Conservation (phyloP, 2,888 invertebrate genomes). For the Omphaloscelis lunosa region DNA sequence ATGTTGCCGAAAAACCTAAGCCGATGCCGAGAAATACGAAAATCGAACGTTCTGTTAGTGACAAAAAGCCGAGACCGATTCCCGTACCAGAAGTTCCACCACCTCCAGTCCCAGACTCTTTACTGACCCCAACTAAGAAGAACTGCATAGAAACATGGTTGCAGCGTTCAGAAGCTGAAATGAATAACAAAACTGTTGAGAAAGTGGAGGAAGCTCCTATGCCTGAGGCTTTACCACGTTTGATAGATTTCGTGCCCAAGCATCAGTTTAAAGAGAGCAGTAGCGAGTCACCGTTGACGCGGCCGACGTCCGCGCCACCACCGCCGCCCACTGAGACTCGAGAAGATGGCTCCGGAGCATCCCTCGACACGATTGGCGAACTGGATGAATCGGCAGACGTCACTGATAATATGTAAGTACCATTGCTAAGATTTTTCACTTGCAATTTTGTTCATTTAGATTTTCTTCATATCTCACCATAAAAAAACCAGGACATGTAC, state of each 20-base stretch:
- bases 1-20: constrained; percentile 86
- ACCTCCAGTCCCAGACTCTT: constrained; percentile 80
- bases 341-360: constrained; percentile 91
- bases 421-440: constrained; percentile 3
- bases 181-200: constrained; percentile 84
- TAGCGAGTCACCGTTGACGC: constrained; percentile 75
- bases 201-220: constrained; percentile 82
- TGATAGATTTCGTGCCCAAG: constrained; percentile 94
- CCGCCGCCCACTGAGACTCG: constrained; percentile 86
- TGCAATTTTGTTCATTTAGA: constrained; percentile 3
- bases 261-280: constrained; percentile 85
- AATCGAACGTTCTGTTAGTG: constrained; percentile 83
- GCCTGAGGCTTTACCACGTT: constrained; percentile 91
- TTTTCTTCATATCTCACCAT: not conserved
- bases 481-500: not conserved
- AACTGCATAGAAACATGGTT: constrained; percentile 89
- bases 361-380: constrained; percentile 93
- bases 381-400: constrained; percentile 91
- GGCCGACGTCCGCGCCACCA: constrained; percentile 84
- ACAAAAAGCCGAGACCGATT: constrained; percentile 82
- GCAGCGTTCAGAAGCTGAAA: constrained; percentile 88
- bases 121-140: constrained; percentile 87
- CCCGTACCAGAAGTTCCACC: constrained; percentile 79
- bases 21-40: constrained; percentile 90
- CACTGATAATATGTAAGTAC: constrained; percentile 85